A percentile compares a stretch with the other conserved stretches of the same genome.
These are phyloP conservation scores for Cyclophora punctaria DNA, from an alignment of 2,888 invertebrate species.

Conservation along the genomic window DNA sequence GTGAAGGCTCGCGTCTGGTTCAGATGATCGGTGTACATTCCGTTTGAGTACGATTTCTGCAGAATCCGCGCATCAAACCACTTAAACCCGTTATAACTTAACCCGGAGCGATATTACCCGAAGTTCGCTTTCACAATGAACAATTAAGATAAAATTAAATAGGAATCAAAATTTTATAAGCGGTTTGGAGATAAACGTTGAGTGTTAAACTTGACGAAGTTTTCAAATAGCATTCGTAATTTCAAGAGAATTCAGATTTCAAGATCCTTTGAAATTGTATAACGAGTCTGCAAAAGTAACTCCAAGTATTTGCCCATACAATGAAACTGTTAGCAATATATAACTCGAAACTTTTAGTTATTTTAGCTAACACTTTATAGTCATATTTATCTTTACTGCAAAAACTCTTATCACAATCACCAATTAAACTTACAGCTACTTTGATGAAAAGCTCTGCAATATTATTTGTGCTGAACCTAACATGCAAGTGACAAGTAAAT, in stretches of 20 bases:
- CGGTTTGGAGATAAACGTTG: constrained; percentile 64
- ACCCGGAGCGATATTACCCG: constrained; percentile 47
- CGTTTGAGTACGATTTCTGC: constrained; percentile 1
- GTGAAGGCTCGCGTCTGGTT: too few relatives aligned
- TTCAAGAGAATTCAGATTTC: constrained; percentile 19
- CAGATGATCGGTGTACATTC: neutral
- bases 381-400: too few relatives aligned
- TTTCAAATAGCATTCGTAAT: constrained; percentile 36
- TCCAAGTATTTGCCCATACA: neutral
- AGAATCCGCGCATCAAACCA: constrained; percentile 15
- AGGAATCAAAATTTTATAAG: constrained; percentile 70
- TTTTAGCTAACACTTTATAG: too few relatives aligned
- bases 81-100: constrained; percentile 29
- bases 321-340: too few relatives aligned
- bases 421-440: too few relatives aligned
- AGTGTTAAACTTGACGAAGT: constrained; percentile 64
- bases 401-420: too few relatives aligned
- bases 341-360: too few relatives aligned
- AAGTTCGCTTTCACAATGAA: constrained; percentile 61
- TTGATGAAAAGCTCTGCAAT: too few relatives aligned
- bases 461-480: too few relatives aligned
- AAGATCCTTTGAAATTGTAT: constrained; percentile 18
- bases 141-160: constrained; percentile 69
- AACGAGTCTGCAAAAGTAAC: constrained; percentile 8
- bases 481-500: too few relatives aligned